Evolutionary conservation across 2,797 vertebrate species (phyloP), one percentile per base, ranked within the genome.

Genomic region (Acanthis flammea): DNA sequence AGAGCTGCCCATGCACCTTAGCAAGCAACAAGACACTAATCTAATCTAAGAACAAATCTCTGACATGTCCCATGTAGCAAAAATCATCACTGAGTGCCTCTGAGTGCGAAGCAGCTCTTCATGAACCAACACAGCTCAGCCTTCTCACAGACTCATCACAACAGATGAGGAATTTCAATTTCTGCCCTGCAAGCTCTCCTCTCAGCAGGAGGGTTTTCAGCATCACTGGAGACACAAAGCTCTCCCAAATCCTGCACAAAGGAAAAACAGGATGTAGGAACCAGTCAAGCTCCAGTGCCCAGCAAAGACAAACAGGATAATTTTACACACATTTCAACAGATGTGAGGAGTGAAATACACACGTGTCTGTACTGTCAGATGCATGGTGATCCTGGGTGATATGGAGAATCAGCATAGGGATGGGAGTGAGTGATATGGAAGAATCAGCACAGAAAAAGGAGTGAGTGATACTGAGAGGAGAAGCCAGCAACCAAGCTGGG

Each of bases 391-490:
- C 8, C 14, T 41, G 15, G 47, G 23, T 33, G 13, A 17, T 17
- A 24, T 3, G 7, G 7, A 85, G 16, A 73, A 33, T 25, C 61
- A 35, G 13, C 44, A 42, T 8, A 61, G 17, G 27, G 45, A 75
- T 8, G 4, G 16, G 15, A 57, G 5, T 4, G 18, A 66, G 24
- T 0, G 5, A 11, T 25, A 23, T 10, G 17, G 30, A 11, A 81
- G 14, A 82, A 44, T 31, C 53, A 35, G 17, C 44, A 45, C 10
- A 39, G 28, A 16, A 24, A 72, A 8, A 5, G 7, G 19, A 63
- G 6, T 3, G 19, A 72, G n/a, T 0, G 0, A 19, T 24, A 30
- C 0, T 0, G 44, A 62, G 16, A 72, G 22, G 4, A 76, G 65
- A 94, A 91, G n/a, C 8, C 45, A 71, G 30, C 0, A 1, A 82